phyloP scores from a whole-genome alignment of 92 coral and sea anemone genomes.

The Umimayanthus kanabou region DNA sequence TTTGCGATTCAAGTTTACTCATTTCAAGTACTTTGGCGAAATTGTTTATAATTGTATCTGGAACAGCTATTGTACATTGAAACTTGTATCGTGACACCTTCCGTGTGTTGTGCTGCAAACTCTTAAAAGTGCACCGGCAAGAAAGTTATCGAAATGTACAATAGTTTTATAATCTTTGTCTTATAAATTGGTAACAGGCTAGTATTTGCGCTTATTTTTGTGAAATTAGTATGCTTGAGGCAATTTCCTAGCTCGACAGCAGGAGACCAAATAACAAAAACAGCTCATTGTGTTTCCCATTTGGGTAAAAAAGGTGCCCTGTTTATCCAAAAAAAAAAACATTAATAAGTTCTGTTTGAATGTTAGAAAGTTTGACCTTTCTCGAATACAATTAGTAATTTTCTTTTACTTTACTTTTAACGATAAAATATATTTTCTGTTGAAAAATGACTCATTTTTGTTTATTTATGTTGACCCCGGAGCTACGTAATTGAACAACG shows the following conservation, averaged over 20 bases:
- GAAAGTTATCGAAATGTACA: neutral
- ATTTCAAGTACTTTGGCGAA: neutral
- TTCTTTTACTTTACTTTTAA: neutral
- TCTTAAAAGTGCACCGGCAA: neutral
- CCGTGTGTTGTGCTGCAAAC: neutral
- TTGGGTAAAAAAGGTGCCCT: neutral
- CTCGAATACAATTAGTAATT: neutral
- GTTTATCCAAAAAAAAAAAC: neutral
- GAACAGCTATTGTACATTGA: neutral
- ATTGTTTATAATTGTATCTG: too few relatives aligned
- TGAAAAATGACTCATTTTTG: neutral
- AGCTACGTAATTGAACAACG: neutral
- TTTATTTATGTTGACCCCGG: neutral
- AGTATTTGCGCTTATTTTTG: neutral
- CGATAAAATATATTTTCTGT: neutral
- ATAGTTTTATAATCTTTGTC: too few relatives aligned
- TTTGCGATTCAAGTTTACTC: neutral
- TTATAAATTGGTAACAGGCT: too few relatives aligned
- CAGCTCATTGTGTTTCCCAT: neutral
- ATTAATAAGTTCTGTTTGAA: neutral
- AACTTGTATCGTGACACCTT: neutral
- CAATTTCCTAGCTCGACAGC: slow-evolving; percentile 15
- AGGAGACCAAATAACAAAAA: neutral
- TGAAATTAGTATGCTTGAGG: neutral
- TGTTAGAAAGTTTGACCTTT: neutral